These are phyloP conservation scores for Drosophila kanapiae DNA, from an alignment of 1,140 invertebrate species.

Conservation along the genomic window DNA sequence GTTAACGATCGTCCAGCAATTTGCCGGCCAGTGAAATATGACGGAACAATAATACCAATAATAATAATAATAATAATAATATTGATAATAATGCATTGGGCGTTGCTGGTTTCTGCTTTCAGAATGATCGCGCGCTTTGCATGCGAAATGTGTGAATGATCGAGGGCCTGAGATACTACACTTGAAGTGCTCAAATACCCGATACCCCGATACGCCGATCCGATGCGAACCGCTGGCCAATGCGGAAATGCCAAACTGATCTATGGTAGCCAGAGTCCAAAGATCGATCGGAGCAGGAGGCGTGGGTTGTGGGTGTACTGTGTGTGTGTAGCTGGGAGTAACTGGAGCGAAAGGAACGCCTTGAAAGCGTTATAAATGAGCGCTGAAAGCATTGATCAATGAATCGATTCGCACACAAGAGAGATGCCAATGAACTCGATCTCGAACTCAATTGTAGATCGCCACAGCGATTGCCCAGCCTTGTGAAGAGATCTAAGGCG, in stretches of 20 bases:
- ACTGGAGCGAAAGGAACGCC: constrained; percentile 43
- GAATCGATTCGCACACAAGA: constrained; percentile 30
- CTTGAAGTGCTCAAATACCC: constrained; percentile 2
- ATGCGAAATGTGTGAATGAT: constrained; percentile 44
- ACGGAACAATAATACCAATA: constrained; percentile 50
- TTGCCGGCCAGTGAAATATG: constrained; percentile 52
- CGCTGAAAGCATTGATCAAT: constrained; percentile 39
- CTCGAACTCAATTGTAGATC: constrained; percentile 19
- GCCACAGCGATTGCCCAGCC: constrained; percentile 6
- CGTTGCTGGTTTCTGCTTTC: constrained; percentile 32
- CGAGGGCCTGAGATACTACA: constrained; percentile 16
- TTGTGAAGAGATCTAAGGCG: background rate
- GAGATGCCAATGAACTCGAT: constrained; percentile 35
- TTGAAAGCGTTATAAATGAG: constrained; percentile 42
- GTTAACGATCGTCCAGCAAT: constrained; percentile 41
- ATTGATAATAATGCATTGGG: constrained; percentile 55
- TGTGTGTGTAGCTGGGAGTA: constrained; percentile 1
- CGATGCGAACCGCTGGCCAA: constrained; percentile 13
- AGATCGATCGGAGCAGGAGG: constrained; percentile 31
- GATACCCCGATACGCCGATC: background rate
- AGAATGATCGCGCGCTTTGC: constrained; percentile 33
- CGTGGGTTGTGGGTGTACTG: constrained; percentile 18
- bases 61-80: constrained; percentile 51
- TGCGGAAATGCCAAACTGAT: constrained; percentile 49
- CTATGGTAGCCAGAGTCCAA: constrained; percentile 29